These are phyloP conservation scores for Pentalonia nigronervosa DNA, from an alignment of 1,140 invertebrate species.

Conservation along the genomic window DNA sequence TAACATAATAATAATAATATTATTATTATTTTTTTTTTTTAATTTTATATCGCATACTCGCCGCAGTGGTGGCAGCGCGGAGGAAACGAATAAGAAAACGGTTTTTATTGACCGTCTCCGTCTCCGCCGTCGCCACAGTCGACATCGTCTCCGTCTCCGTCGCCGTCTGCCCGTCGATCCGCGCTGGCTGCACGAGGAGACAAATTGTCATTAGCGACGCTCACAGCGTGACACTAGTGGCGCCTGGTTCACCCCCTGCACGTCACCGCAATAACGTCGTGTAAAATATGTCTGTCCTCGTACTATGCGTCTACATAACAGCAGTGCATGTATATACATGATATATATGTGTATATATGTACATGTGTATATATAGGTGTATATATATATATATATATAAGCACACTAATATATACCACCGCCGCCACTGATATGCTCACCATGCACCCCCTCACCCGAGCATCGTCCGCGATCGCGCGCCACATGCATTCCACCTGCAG, in stretches of 20 bases:
- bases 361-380: no score
- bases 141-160: background rate
- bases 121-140: background rate
- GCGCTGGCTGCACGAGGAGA: constrained; percentile 15
- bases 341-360: background rate
- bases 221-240: constrained; percentile 57
- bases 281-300: constrained; percentile 42
- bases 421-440: background rate
- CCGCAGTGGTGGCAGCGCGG: background rate
- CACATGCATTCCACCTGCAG: constrained; percentile 51
- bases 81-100: background rate
- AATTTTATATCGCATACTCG: background rate
- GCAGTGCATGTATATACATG: background rate
- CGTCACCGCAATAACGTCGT: constrained; percentile 33
- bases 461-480: background rate
- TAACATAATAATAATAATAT: background rate
- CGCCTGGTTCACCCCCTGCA: constrained; percentile 51
- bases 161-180: background rate
- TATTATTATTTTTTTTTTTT: background rate
- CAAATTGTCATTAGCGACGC: constrained; percentile 57
- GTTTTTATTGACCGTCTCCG: constrained; percentile 49
- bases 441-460: no score
- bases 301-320: background rate
- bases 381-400: no score
- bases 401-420: background rate